Percentiles rank a stretch among this genome's conserved stretches.
Conservation (phyloP, 2,797 vertebrate species). For the Artibeus jamaicensis region DNA sequence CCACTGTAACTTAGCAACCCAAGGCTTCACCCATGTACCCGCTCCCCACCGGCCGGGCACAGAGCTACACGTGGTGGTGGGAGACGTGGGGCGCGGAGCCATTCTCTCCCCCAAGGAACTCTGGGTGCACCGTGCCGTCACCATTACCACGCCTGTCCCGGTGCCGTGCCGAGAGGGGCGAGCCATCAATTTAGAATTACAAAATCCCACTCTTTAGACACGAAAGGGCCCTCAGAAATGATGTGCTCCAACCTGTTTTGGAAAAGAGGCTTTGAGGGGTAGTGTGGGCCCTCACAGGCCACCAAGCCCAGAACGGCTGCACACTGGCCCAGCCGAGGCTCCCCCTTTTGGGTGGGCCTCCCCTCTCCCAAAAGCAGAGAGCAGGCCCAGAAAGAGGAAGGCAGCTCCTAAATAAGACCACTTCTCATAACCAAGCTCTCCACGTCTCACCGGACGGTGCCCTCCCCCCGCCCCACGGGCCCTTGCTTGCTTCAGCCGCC, state of each 20-base stretch:
- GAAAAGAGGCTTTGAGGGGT: not conserved
- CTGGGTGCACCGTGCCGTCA: not conserved
- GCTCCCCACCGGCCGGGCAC: not conserved
- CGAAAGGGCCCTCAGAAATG: not conserved
- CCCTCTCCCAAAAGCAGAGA: not conserved
- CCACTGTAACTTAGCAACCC: slow-evolving; percentile 53
- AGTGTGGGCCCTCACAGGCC: not conserved
- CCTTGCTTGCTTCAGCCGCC: not conserved
- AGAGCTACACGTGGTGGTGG: not conserved
- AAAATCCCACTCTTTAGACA: not conserved
- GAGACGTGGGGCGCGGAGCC: not conserved
- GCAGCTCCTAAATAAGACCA: not conserved
- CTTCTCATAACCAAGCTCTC: not conserved
- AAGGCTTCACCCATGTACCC: not conserved
- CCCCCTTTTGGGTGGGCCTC: not conserved
- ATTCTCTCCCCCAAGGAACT: not conserved
- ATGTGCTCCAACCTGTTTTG: not conserved
- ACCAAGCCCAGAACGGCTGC: not conserved
- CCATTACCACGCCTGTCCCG: not conserved
- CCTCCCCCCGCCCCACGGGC: not conserved
- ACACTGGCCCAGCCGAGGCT: no score
- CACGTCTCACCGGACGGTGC: rapidly evolving
- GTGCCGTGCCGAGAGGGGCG: not conserved
- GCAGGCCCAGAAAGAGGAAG: not conserved
- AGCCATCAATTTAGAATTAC: not conserved